Evolutionary conservation across 2,113 vertebrate genomes (phyloP), one percentile per base, ranked within the genome.

Genomic region (Colossoma macropomum): DNA sequence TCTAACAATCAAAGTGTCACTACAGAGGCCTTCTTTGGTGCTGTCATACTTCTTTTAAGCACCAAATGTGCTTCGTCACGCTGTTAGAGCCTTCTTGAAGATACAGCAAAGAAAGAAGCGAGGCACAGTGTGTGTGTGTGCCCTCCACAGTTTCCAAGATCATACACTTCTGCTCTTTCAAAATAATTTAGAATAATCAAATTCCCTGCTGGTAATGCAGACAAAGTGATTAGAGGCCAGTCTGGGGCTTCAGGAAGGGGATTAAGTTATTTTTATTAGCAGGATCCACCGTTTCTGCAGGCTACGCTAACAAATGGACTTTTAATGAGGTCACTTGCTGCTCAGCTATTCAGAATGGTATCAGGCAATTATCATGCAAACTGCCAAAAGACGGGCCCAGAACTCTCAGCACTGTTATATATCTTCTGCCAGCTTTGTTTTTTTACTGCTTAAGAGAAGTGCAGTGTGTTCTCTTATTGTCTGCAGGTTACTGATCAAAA

Each of bases 401-500:
- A 71, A 60, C 19, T 74, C 60, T 2, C 27, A 50, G 12, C n/a
- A 62, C 59, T 16, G 28, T 75, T 76, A 82, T 34, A 41, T 70
- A 70, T 81, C 41, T 71, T 52, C 48, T 82, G 79, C 69, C 62
- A 75, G 32, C 71, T n/a, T 41, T 54, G 71, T 66, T 28, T 17
- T 45, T 62, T 25, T 79, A 10, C 48, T 73, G 41, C 62, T 65
- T 38, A 76, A 32, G 48, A 17, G 45, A 19, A 28, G 52, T 54
- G 77, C 19, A 25, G 62, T 56, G 34, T 77, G 54, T 59, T 73
- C 10, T 68, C 80, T 52, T 28, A 17, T 34, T 81, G 32, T 79
- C 50, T 73, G 30, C 89, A 98, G 97, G 89, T 90, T 98, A 56
- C 94, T 98, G 84, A 97, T 98, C 76, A 96, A 96, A 63, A 96